Conservation (phyloP, 2,888 invertebrate species). For the Scaptomyza cyrtandrae region DNA sequence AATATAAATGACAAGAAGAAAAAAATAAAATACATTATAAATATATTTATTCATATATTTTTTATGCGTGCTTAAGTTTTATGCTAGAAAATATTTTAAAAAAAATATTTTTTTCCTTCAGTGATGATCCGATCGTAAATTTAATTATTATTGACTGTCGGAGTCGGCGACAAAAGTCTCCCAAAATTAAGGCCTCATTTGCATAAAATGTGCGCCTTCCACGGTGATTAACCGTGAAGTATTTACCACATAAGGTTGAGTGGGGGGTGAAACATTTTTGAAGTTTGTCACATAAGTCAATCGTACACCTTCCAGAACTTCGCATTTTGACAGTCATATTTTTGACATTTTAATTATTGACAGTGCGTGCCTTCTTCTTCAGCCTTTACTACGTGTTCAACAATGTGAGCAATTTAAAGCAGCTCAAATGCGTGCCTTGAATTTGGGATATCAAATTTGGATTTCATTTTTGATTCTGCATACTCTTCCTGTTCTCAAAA, state of each 20-base stretch:
- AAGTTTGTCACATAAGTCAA: slow-evolving; percentile 60
- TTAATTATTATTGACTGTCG: slow-evolving; percentile 55
- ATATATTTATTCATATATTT: slow-evolving; percentile 29
- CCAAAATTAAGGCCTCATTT: slow-evolving; percentile 70
- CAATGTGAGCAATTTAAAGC: slow-evolving; percentile 76
- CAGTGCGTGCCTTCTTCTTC: slow-evolving; percentile 57
- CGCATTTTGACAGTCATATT: slow-evolving; percentile 66
- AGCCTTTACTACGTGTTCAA: slow-evolving; percentile 62
- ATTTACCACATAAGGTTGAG: slow-evolving; percentile 5
- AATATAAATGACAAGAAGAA: slow-evolving; percentile 36
- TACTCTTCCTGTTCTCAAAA: slow-evolving; percentile 37
- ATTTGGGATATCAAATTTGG: slow-evolving; percentile 29
- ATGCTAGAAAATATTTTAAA: slow-evolving; percentile 26
- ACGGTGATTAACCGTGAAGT: slow-evolving; percentile 41
- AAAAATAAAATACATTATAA: slow-evolving; percentile 39
- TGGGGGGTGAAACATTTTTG: slow-evolving; percentile 20
- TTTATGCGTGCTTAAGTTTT: slow-evolving; percentile 18
- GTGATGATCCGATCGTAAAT: slow-evolving; percentile 60
- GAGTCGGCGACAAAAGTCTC: slow-evolving; percentile 45
- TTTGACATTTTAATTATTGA: slow-evolving; percentile 79
- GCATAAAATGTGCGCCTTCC: slow-evolving; percentile 56
- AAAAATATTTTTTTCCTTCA: slow-evolving; percentile 41
- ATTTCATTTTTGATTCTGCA: slow-evolving; percentile 33
- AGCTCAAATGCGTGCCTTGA: slow-evolving; percentile 73
- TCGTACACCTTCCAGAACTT: slow-evolving; percentile 59